phyloP scores from a whole-genome alignment of 2,797 vertebrate genomes.

The Morus bassanus region DNA sequence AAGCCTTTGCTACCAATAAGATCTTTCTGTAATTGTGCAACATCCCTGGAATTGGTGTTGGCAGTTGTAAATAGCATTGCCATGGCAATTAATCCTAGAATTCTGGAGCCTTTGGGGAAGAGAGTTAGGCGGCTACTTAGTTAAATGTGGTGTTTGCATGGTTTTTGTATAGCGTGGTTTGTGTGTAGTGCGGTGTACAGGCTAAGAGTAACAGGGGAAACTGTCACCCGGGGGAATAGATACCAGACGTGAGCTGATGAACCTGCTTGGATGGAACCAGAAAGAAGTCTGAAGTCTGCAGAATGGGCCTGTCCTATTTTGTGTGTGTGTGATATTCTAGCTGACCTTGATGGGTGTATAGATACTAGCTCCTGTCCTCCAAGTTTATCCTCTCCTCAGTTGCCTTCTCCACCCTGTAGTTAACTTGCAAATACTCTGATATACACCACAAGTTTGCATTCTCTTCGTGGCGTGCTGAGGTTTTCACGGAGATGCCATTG shows the following conservation, averaged over 20 bases:
- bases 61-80: constrained; percentile 8
- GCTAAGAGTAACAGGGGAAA: neutral
- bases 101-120: constrained; percentile 27
- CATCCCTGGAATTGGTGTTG: neutral
- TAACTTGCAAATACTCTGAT: neutral
- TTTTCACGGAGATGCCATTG: neutral
- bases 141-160: neutral
- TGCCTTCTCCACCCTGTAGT: neutral
- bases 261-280: neutral
- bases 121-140: neutral
- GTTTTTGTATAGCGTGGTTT: neutral
- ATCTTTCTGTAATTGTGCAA: neutral
- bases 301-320: neutral
- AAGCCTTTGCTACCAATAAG: neutral
- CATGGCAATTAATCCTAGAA: constrained; percentile 35
- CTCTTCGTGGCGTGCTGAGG: neutral
- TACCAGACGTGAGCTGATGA: neutral
- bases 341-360: neutral
- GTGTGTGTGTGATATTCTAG: neutral
- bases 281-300: neutral
- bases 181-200: neutral
- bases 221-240: neutral
- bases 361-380: neutral
- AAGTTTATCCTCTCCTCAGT: neutral
- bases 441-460: neutral